Percentiles rank a stretch among this genome's conserved stretches.
These are phyloP conservation scores for Spinus olivaceus DNA, from an alignment of 2,797 vertebrate genomes.

Conservation along the genomic window DNA sequence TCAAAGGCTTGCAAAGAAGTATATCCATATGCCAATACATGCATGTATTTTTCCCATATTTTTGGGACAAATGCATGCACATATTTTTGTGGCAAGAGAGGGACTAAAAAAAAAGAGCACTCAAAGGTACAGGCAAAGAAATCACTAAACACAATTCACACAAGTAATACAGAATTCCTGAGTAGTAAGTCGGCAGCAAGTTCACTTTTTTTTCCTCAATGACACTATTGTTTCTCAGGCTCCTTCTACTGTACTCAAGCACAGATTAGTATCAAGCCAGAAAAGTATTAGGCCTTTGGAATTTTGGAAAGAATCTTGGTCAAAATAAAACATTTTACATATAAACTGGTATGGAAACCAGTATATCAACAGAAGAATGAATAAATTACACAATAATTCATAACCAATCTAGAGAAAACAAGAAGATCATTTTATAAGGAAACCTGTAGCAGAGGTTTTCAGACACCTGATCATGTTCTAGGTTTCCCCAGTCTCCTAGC, in stretches of 20 bases:
- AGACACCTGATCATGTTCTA: background rate
- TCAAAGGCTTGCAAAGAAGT: background rate
- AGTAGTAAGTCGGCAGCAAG: background rate
- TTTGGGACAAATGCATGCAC: background rate
- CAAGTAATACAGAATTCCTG: background rate
- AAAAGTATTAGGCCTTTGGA: slow-evolving; percentile 22
- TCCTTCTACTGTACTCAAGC: background rate
- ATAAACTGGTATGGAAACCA: background rate
- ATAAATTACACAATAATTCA: background rate
- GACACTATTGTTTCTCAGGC: slow-evolving; percentile 21
- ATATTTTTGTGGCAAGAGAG: background rate
- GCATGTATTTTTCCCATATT: too few relatives aligned
- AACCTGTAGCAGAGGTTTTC: background rate
- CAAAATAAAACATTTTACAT: background rate
- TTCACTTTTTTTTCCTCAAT: slow-evolving; percentile 30
- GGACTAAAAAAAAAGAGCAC: background rate
- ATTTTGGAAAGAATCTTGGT: slow-evolving; percentile 1
- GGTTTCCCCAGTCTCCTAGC: background rate
- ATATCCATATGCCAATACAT: fast-evolving
- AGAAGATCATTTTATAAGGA: background rate
- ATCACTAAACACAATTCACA: background rate
- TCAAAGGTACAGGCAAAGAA: background rate
- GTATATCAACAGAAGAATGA: background rate
- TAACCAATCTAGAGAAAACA: background rate
- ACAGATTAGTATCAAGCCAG: slow-evolving; percentile 34